Evolutionary conservation across 2,888 invertebrate genomes (phyloP).

Genomic region (Gasteruption jaculator): DNA sequence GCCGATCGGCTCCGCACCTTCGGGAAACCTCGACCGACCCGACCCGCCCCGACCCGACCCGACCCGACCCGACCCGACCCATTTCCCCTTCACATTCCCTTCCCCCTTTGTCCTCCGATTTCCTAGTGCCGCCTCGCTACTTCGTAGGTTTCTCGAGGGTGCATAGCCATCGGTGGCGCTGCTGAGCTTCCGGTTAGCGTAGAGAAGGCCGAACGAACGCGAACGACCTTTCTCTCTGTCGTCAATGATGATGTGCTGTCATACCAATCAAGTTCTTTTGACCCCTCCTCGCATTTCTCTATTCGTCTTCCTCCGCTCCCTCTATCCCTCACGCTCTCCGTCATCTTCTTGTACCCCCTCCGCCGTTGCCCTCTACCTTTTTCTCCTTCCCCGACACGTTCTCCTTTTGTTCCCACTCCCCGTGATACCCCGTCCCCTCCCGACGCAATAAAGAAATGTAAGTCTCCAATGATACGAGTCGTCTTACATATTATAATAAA

Average conservation of each 20-base stretch:
- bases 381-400: conserved; percentile 14
- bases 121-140: no score
- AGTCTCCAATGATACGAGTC: conserved; percentile 33
- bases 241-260: conserved; percentile 53
- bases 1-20: no score
- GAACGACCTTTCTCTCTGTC: no score
- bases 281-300: conserved; percentile 17
- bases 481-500: conserved; percentile 44
- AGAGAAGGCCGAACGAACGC: no score
- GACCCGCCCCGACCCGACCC: no score
- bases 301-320: conserved; percentile 9
- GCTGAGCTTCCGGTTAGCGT: no score
- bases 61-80: no score
- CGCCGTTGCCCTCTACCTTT: conserved; percentile 6
- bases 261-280: conserved; percentile 45
- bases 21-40: no score
- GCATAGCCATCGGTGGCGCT: no score
- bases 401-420: conserved; percentile 17
- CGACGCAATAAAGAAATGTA: conserved; percentile 32
- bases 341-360: conserved; percentile 8
- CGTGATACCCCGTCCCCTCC: conserved; percentile 19
- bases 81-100: no score
- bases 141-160: no score
- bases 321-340: neutral
- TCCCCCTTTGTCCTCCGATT: no score